phyloP scores from a whole-genome alignment of 2,113 vertebrate species.

The Pseudorhombus dupliciocellatus region DNA sequence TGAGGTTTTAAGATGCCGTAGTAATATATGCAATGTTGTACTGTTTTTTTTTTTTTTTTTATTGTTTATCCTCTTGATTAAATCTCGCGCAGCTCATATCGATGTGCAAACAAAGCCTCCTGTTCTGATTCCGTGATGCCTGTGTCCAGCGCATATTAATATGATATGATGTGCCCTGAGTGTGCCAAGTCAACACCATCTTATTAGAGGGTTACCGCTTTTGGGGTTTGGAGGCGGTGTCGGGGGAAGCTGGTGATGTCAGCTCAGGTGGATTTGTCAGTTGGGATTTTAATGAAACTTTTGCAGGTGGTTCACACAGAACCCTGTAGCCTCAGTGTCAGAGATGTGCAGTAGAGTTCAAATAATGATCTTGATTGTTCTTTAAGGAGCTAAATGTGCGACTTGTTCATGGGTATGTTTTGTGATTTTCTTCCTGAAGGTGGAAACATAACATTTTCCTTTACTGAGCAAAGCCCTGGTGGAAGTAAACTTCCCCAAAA shows the following conservation, averaged over 20 bases:
- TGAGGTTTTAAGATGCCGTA: constrained; percentile 46
- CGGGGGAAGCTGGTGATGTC: constrained; percentile 35
- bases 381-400: constrained; percentile 33
- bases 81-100: constrained; percentile 82
- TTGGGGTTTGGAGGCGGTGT: constrained; percentile 15
- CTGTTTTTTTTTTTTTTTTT: constrained; percentile 45
- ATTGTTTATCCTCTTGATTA: constrained; percentile 84
- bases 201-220: constrained; percentile 74
- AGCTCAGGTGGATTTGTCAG: constrained; percentile 76
- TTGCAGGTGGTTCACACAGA: constrained; percentile 48
- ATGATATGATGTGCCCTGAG: constrained; percentile 70
- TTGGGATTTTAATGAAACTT: constrained; percentile 79
- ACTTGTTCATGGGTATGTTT: constrained; percentile 17
- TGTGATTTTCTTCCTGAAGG: not conserved
- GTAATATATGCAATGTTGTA: constrained; percentile 66
- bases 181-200: constrained; percentile 73
- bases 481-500: constrained; percentile 40
- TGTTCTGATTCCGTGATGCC: constrained; percentile 71
- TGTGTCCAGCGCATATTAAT: constrained; percentile 82
- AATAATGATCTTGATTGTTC: constrained; percentile 44
- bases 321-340: constrained; percentile 29
- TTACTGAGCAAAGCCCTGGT: constrained; percentile 37
- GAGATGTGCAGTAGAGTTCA: constrained; percentile 26
- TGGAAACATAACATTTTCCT: constrained; percentile 31
- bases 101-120: constrained; percentile 81